Evolutionary conservation across 2,113 vertebrate genomes (phyloP), one percentile per base, ranked within the genome.

Genomic region (Motacilla alba): DNA sequence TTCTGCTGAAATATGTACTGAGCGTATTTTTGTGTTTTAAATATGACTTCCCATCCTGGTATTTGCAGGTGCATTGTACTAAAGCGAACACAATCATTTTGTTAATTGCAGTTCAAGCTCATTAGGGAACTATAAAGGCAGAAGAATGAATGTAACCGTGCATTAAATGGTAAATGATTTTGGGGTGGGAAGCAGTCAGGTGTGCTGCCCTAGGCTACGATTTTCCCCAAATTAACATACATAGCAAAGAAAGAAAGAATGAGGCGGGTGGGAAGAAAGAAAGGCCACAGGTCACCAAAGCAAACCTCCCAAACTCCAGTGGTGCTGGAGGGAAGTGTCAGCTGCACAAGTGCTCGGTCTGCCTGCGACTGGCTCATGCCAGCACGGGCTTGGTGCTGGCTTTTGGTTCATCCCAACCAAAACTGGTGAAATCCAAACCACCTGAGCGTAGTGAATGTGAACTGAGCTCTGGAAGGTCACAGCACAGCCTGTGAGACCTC

Each of bases 41-140:
- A 93, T 85, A 53, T 70, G 82, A 87, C 93, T 96, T 96, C 89
- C 88, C 78, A 90, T 96, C 70, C 76, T 95, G 94, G 96, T 94
- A 94, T 94, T 95, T 95, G 87, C 92, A 98, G 97, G 97, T 96
- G 95, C 90, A 88, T 94, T 94, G 96, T 78, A 93, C 94, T 97
- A 83, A 97, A 96, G 95, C 7, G 90, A 97, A 94, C 78, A 86
- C 94, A 86, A 98, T 97, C 81, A 95, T 97, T 96, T 97, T 87
- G 94, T 97, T 97, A 97, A 97, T 97, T 95, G 95, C 94, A 96
- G 96, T 97, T 97, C 94, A 97, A 96, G 91, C 97, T 96, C 96
- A 96, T 97, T 95, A 97, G 94, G 95, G 94, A 97, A 96, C 94
- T 91, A 87, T 97, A 97, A 98, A 97, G 91, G 95, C 84, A 97